Percentiles rank a stretch among this genome's conserved stretches.
Conservation (phyloP, 2,797 vertebrate species). For the Eulemur rubriventer region DNA sequence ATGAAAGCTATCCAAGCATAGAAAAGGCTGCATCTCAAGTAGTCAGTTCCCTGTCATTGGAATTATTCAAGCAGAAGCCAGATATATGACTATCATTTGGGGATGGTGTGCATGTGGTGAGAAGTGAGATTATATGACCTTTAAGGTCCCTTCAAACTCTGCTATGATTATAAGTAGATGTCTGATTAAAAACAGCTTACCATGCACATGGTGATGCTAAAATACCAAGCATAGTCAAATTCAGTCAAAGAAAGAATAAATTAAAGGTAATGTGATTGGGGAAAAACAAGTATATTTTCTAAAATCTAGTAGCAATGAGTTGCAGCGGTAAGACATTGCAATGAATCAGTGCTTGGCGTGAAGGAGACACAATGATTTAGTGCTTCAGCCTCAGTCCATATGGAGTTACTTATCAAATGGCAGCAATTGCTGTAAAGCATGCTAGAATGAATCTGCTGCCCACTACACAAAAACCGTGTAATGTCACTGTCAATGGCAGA, state of each 20-base stretch:
- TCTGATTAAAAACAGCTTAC: slow-evolving; percentile 48
- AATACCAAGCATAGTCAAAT: not conserved
- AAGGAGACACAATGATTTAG: slow-evolving; percentile 70
- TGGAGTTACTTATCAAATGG: slow-evolving; percentile 67
- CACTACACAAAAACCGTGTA: not conserved
- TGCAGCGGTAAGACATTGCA: slow-evolving; percentile 35
- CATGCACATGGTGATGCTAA: not conserved
- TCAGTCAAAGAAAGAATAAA: slow-evolving; percentile 34
- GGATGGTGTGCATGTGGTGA: slow-evolving; percentile 28
- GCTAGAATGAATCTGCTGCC: slow-evolving; percentile 34
- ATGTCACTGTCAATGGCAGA: not conserved
- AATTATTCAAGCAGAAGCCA: slow-evolving; percentile 74
- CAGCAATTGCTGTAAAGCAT: slow-evolving; percentile 34
- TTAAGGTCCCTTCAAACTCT: slow-evolving; percentile 62
- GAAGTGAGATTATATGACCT: slow-evolving; percentile 68
- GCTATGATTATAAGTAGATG: slow-evolving; percentile 55
- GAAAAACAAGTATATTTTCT: slow-evolving; percentile 62
- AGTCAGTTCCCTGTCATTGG: slow-evolving; percentile 73
- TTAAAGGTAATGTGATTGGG: not conserved
- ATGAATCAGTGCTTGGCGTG: slow-evolving; percentile 66
- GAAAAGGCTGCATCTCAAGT: slow-evolving; percentile 74
- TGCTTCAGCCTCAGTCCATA: slow-evolving; percentile 53
- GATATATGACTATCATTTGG: slow-evolving; percentile 75
- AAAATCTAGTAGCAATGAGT: slow-evolving; percentile 16
- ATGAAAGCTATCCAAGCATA: slow-evolving; percentile 76